These are phyloP conservation scores for Microtus oregoni DNA, from an alignment of 2,113 vertebrate genomes.

Conservation along the genomic window DNA sequence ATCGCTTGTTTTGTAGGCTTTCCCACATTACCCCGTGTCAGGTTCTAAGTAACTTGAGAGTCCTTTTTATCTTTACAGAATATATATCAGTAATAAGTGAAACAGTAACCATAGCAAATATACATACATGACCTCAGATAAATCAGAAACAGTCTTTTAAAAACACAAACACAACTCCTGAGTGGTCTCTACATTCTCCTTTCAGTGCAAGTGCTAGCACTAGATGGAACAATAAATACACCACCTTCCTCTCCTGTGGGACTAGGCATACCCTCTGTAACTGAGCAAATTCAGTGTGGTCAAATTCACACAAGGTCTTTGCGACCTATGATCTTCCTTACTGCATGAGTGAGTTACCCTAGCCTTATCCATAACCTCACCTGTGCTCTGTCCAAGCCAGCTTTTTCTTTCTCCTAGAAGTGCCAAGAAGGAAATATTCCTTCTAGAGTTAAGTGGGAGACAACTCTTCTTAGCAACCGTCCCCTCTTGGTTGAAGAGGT, in stretches of 20 bases:
- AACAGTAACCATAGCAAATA: background rate
- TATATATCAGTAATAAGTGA: background rate
- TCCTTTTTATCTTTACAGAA: background rate
- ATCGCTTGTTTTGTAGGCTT: background rate
- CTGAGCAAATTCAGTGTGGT: background rate
- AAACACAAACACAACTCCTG: background rate
- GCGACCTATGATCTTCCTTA: background rate
- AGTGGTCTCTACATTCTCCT: background rate
- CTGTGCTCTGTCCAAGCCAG: background rate
- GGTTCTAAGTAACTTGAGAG: background rate
- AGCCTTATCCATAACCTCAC: background rate
- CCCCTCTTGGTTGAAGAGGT: background rate
- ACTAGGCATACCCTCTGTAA: background rate
- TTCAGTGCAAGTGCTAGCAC: background rate
- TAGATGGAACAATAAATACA: background rate
- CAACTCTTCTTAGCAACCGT: background rate
- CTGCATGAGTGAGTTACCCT: background rate
- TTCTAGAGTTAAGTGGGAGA: background rate
- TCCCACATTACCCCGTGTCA: background rate
- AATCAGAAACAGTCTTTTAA: background rate
- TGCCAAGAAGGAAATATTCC: background rate
- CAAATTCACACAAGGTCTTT: background rate
- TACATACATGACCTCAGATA: background rate
- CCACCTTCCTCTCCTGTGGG: background rate
- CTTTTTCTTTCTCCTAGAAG: background rate